Conservation (phyloP, 2,113 vertebrate species). For the Coryphaenoides rupestris region DNA sequence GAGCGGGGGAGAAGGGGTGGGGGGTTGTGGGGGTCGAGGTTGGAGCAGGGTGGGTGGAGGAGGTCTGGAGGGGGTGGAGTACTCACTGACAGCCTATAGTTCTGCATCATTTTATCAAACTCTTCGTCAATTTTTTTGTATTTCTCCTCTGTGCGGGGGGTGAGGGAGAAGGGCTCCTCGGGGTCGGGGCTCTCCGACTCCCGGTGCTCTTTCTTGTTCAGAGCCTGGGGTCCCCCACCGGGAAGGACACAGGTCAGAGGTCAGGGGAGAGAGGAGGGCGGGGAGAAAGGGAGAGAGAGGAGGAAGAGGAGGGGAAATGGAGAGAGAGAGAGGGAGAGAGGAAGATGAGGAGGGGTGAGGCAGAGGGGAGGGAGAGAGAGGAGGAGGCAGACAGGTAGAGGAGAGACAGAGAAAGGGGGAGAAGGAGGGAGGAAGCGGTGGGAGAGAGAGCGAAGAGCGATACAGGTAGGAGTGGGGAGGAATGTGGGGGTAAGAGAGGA, state of each 20-base stretch:
- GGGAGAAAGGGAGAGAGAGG: slow-evolving; percentile 40
- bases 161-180: slow-evolving; percentile 94
- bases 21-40: slow-evolving; percentile 39
- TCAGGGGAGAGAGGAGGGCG: slow-evolving; percentile 23
- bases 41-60: slow-evolving; percentile 18
- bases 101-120: slow-evolving; percentile 99
- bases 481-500: neutral
- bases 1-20: neutral
- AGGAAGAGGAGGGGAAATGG: slow-evolving; percentile 36
- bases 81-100: slow-evolving; percentile 99
- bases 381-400: slow-evolving; percentile 46
- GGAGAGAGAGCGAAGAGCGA: slow-evolving; percentile 38
- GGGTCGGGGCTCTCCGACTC: slow-evolving; percentile 96
- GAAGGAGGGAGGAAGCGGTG: slow-evolving; percentile 37
- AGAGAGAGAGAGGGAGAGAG: slow-evolving; percentile 64
- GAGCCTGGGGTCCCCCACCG: slow-evolving; percentile 77
- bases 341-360: slow-evolving; percentile 42
- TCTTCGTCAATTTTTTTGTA: slow-evolving; percentile 99
- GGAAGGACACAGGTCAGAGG: slow-evolving; percentile 28
- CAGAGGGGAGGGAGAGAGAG: slow-evolving; percentile 45
- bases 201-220: slow-evolving; percentile 99
- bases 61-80: slow-evolving; percentile 62
- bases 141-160: slow-evolving; percentile 98
- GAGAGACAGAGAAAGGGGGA: slow-evolving; percentile 21
- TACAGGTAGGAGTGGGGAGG: slow-evolving; percentile 63